Conservation (phyloP, 2,888 invertebrate species). For the Sphaeridia pumilis region DNA sequence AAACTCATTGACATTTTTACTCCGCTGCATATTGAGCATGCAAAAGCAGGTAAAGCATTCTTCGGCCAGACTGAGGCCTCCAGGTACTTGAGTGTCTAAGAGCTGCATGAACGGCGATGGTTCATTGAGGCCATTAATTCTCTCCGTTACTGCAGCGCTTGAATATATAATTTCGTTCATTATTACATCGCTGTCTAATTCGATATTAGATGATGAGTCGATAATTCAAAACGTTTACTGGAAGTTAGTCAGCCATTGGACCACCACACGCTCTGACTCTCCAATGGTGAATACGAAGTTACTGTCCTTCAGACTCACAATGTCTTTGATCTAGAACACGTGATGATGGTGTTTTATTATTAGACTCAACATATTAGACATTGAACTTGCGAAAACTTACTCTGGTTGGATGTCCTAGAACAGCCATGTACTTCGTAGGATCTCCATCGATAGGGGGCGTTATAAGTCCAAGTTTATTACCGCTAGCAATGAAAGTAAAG, state of each 20-base stretch:
- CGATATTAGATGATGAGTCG: not conserved
- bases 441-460: conserved; percentile 34
- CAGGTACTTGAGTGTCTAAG: conserved; percentile 23
- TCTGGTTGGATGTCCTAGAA: conserved; percentile 25
- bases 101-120: conserved; percentile 22
- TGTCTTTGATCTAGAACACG: too few relatives aligned
- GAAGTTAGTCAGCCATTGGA: conserved; percentile 24
- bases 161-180: not conserved
- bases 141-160: conserved; percentile 4
- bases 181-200: not conserved
- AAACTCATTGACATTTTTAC: conserved; percentile 24
- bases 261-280: conserved; percentile 21
- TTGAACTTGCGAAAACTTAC: too few relatives aligned
- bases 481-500: conserved; percentile 19
- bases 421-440: conserved; percentile 32
- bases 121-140: conserved; percentile 21
- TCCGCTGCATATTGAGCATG: conserved; percentile 27
- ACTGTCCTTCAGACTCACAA: too few relatives aligned
- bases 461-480: conserved; percentile 30
- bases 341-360: too few relatives aligned
- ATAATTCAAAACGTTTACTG: conserved; percentile 1
- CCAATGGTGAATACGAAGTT: conserved; percentile 32
- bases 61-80: conserved; percentile 25
- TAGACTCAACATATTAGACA: too few relatives aligned
- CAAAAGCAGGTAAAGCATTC: conserved; percentile 32